Conservation (phyloP, 2,888 invertebrate species). For the Ophion obscuratus region DNA sequence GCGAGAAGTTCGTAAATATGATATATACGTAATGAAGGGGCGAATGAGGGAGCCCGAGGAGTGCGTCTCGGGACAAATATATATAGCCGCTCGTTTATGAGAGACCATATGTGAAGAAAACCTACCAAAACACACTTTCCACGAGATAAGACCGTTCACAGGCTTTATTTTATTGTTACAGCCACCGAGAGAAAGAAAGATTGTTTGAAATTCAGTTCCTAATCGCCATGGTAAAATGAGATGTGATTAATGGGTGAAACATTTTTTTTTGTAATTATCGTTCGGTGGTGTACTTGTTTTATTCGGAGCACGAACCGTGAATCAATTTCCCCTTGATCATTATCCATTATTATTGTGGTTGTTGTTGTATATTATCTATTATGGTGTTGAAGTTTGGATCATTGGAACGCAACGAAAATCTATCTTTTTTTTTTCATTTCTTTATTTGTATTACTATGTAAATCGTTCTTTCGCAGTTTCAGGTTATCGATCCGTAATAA, state of each 20-base stretch:
- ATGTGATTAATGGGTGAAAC: not conserved
- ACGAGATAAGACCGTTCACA: conserved; percentile 24
- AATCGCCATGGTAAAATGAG: conserved; percentile 1
- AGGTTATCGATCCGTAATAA: no score
- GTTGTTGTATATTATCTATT: no score
- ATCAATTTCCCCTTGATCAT: not conserved
- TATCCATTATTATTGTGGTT: not conserved
- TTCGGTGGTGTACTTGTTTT: not conserved
- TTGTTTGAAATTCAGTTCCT: conserved; percentile 12
- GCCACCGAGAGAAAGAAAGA: not conserved
- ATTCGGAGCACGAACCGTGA: not conserved
- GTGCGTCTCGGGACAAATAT: conserved; percentile 13
- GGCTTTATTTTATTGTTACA: conserved; percentile 15
- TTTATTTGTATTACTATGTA: no score
- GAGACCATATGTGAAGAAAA: conserved; percentile 49
- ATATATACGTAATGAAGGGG: conserved; percentile 35
- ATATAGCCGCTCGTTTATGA: conserved; percentile 42
- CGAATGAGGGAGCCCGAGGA: conserved; percentile 55
- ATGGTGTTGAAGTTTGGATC: no score
- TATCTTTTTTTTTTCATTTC: no score
- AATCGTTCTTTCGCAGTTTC: no score
- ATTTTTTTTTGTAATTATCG: not conserved
- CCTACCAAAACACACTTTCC: conserved; percentile 18
- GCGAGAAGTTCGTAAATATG: conserved; percentile 44
- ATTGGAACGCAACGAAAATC: no score